Conservation (phyloP, 2,888 invertebrate genomes). For the Galeopsomyia nigrocyanea region DNA sequence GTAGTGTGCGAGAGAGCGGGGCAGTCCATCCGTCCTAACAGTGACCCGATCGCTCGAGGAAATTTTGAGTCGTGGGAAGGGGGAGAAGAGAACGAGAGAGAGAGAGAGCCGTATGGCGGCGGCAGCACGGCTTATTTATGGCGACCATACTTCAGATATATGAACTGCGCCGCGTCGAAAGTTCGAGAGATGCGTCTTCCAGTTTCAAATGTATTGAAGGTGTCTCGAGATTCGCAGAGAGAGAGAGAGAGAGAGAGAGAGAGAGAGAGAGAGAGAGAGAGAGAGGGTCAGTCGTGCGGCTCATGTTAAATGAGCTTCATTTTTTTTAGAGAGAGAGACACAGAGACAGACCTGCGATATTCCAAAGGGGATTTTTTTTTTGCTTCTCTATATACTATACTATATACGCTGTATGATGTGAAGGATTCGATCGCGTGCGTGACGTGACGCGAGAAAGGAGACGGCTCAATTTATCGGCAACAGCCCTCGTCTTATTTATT, state of each 20-base stretch:
- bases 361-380: no score
- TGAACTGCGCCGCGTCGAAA: conserved; percentile 69
- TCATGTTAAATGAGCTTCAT: conserved; percentile 61
- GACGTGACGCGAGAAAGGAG: conserved; percentile 13
- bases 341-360: no score
- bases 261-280: background rate
- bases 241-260: background rate
- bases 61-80: conserved; percentile 50
- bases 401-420: conserved; percentile 9
- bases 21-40: conserved; percentile 21
- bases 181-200: conserved; percentile 67
- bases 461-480: conserved; percentile 36
- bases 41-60: conserved; percentile 45
- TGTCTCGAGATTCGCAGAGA: conserved; percentile 44
- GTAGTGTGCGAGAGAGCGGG: conserved; percentile 4
- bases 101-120: conserved; percentile 64
- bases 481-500: conserved; percentile 44
- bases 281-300: conserved; percentile 45
- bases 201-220: conserved; percentile 65
- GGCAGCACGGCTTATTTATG: conserved; percentile 67
- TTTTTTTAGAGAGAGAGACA: conserved; percentile 41
- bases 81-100: conserved; percentile 48
- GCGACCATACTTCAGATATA: conserved; percentile 69
- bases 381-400: no score
- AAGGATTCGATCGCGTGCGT: conserved; percentile 34